A percentile compares a stretch with the other conserved stretches of the same genome.
Conservation (phyloP, 1,140 invertebrate genomes). For the Cataglyphis hispanica region DNA sequence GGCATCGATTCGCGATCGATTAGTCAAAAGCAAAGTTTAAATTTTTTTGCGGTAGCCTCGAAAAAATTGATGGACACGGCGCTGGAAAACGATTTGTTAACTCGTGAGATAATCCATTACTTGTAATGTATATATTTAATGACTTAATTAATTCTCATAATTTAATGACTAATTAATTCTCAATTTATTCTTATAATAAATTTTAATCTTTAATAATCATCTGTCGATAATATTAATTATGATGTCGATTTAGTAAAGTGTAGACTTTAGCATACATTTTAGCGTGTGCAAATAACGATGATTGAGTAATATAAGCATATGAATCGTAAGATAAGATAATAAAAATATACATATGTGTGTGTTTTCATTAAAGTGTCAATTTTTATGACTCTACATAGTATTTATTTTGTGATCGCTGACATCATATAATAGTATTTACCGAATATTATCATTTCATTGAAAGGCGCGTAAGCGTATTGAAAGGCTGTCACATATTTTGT, state of each 20-base stretch:
- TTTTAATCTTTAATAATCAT: not conserved
- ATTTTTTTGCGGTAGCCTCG: not conserved
- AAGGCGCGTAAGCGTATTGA: not conserved
- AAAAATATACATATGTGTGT: not conserved
- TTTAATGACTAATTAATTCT: not conserved
- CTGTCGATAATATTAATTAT: not conserved
- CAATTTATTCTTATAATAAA: not conserved
- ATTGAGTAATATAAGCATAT: not conserved
- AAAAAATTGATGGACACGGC: not conserved
- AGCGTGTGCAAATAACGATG: not conserved
- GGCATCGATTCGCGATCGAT: not conserved
- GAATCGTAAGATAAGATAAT: not conserved
- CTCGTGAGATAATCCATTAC: not conserved
- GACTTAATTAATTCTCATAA: not conserved
- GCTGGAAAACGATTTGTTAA: not conserved
- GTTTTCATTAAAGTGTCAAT: not conserved
- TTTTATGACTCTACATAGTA: not conserved
- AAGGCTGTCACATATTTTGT: not conserved
- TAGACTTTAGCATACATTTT: not conserved
- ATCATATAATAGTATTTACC: not conserved
- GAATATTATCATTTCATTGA: not conserved
- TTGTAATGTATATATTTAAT: not conserved
- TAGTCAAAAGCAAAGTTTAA: not conserved
- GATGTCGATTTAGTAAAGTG: not conserved
- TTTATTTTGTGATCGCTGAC: not conserved